Conservation (phyloP, 2,113 vertebrate species). For the Indri indri region DNA sequence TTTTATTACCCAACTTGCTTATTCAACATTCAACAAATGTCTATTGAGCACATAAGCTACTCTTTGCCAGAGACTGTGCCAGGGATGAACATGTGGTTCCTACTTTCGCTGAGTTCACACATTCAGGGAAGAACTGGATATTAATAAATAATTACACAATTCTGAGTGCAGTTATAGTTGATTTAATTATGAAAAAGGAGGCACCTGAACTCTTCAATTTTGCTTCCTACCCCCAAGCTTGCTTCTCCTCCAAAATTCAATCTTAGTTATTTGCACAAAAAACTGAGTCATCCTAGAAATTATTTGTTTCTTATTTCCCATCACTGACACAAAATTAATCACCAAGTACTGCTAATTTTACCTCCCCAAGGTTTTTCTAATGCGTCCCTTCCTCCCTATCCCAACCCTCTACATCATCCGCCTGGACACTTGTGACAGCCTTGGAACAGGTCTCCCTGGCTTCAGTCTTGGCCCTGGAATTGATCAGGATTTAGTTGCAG, state of each 20-base stretch:
- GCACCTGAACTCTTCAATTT: neutral
- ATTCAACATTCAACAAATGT: neutral
- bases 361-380: slow-evolving; percentile 19
- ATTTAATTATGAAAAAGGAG: slow-evolving; percentile 38
- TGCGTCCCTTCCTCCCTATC: neutral
- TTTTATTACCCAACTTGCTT: slow-evolving; percentile 33
- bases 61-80: neutral
- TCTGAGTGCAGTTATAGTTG: neutral
- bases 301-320: neutral
- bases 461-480: neutral
- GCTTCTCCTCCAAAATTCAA: neutral
- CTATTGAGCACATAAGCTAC: neutral
- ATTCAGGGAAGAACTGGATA: neutral
- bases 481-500: neutral
- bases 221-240: neutral
- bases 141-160: slow-evolving; percentile 3
- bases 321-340: slow-evolving; percentile 13
- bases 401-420: neutral
- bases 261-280: slow-evolving; percentile 3
- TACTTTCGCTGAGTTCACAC: neutral
- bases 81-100: neutral
- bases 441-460: neutral
- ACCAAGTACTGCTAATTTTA: slow-evolving; percentile 21
- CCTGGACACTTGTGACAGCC: neutral
- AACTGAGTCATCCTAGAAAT: slow-evolving; percentile 38